A percentile compares a stretch with the other conserved stretches of the same genome.
phyloP scores from a whole-genome alignment of 2,888 invertebrate genomes.

The Drosophila testacea region DNA sequence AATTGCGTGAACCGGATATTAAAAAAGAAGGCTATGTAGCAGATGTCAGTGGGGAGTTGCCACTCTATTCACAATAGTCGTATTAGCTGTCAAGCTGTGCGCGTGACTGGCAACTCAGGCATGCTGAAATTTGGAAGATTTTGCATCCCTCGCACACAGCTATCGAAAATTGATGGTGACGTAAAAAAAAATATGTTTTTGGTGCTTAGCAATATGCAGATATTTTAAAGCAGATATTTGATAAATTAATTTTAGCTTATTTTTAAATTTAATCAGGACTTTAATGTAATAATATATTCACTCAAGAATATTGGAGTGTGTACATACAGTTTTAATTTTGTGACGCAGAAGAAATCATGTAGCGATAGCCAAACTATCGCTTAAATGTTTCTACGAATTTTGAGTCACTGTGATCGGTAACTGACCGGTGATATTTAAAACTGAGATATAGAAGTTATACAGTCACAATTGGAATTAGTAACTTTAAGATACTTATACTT shows the following conservation, averaged over 20 bases:
- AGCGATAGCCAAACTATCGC: not conserved
- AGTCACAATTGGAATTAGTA: no score
- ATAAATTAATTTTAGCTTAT: no score
- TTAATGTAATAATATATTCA: no score
- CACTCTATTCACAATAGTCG: slow-evolving; percentile 39
- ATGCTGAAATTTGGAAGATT: not conserved
- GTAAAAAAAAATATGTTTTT: not conserved
- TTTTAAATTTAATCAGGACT: no score
- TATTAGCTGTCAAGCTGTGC: slow-evolving; percentile 39
- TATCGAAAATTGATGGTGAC: not conserved
- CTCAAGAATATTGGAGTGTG: no score
- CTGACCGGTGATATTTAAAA: not conserved
- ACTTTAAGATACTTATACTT: no score
- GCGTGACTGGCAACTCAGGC: slow-evolving; percentile 30
- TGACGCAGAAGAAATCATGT: not conserved
- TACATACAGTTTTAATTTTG: no score
- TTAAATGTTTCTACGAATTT: not conserved
- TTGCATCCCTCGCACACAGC: not conserved
- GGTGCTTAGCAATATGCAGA: no score
- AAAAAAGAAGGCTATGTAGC: slow-evolving; percentile 79
- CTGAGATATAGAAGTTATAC: not conserved
- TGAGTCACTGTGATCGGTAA: not conserved
- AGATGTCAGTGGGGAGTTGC: slow-evolving; percentile 51
- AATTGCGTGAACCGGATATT: slow-evolving; percentile 84
- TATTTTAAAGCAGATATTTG: no score